Base-by-base conservation (phyloP, 2,888 invertebrate species). In the Drosophila parthenogenetica region DNA sequence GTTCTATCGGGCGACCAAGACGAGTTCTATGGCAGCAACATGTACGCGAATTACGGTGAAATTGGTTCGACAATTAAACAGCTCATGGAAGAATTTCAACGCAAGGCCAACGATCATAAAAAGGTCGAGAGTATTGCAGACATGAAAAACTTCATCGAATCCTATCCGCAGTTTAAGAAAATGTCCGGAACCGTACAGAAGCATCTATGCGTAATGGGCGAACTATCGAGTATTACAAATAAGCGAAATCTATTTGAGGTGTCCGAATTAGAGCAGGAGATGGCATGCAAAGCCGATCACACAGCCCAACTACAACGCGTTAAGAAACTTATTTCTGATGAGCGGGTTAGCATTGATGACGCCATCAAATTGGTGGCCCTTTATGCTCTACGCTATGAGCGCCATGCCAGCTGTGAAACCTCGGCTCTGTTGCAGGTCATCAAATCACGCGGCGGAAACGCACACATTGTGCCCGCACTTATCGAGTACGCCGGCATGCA, bases 141-240 rank as follows among this genome's bases (percentile, higher is more conserved):
- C 91, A 99, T 99, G 99, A 99, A 99, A 93, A 96, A 95, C 89
- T 99, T 99, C 92, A 97, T 99, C 0, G 99, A 99, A 92, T 96
- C 97, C 13, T 99, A 99, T 93, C 99, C 99, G 0, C 96, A 99
- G 81, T 99, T 99, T 91, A 99, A 98, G 93, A 97, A 97, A 94
- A 95, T 98, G 94, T 97, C 97, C 0, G 98, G 98, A 17, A 98
- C 99, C 2, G 98, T 99, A 22, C 95, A 98, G 5, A 99, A 99
- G 92, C 99, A 99, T 93, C 97, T 99, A 51, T 98, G 98, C 0
- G 95, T 99, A 37, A 98, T 99, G 58, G 98, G 98, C 0, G 99
- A 99, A 93, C 93, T 99, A 75, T 98, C 98, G 0, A 94, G 96
- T 16, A 93, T 97, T 70, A 98, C 99, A 46, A 95, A 94, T 35